Conservation (phyloP, 30 jellyfish, hydroid and myxozoan species). For the Pelagia noctiluca region DNA sequence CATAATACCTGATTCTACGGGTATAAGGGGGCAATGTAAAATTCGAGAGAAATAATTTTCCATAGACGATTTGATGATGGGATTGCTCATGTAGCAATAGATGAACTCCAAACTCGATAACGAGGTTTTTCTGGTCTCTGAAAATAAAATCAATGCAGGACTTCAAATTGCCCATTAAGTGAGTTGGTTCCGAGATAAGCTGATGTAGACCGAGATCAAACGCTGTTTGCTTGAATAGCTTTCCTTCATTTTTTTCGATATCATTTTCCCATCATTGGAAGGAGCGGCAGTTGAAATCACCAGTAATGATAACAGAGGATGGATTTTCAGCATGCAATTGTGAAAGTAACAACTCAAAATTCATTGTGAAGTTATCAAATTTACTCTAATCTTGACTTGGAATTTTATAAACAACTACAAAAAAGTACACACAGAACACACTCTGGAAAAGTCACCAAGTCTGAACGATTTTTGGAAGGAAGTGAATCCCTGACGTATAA, state of each 20-base stretch:
- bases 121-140: conserved; percentile 58
- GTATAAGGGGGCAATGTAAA: conserved; percentile 32
- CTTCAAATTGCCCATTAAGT: no score
- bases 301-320: conserved; percentile 62
- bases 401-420: conserved; percentile 35
- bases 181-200: no score
- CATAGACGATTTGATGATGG: conserved; percentile 20
- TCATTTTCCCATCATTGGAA: conserved; percentile 64
- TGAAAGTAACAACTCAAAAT: conserved; percentile 40
- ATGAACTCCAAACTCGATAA: conserved; percentile 58
- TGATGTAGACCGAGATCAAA: conserved; percentile 55
- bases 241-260: conserved; percentile 64
- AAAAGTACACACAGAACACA: conserved; percentile 20
- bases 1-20: conserved; percentile 32
- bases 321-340: conserved; percentile 65
- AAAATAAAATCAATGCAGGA: conserved; percentile 62
- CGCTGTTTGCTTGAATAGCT: conserved; percentile 49
- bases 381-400: conserved; percentile 59
- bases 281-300: conserved; percentile 65
- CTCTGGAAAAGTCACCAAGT: conserved; percentile 32
- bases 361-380: conserved; percentile 40
- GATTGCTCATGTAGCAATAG: conserved; percentile 26
- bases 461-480: conserved; percentile 32
- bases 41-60: conserved; percentile 22
- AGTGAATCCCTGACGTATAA: conserved; percentile 13